Conservation (phyloP, 2,888 invertebrate genomes). For the Mesochorus sp. region DNA sequence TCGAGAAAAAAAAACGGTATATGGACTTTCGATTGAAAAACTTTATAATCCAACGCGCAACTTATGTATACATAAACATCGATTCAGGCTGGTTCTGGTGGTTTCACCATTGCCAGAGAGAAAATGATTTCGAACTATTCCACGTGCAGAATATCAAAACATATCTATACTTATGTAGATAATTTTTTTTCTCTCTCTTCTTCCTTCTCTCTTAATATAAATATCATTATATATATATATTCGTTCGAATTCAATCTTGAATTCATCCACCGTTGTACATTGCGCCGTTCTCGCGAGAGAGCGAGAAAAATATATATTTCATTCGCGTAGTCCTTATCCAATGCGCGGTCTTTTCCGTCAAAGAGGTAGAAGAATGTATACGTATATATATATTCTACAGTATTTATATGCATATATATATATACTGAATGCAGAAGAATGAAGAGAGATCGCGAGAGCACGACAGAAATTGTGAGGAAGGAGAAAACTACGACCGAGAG, state of each 20-base stretch:
- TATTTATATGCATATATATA: background rate
- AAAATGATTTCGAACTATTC: constrained; percentile 48
- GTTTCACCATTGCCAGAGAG: constrained; percentile 9
- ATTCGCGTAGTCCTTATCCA: constrained; percentile 52
- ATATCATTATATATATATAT: background rate
- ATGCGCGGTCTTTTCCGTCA: background rate
- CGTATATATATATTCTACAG: background rate
- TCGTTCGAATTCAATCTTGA: constrained; percentile 30
- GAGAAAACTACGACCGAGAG: constrained; percentile 14
- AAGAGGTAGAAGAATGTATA: background rate
- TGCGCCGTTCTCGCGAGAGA: background rate
- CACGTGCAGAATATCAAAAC: background rate
- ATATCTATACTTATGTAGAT: background rate
- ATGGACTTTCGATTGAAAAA: constrained; percentile 60
- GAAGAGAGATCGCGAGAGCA: constrained; percentile 2
- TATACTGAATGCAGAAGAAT: background rate
- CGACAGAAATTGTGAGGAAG: constrained; percentile 30
- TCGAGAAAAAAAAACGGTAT: constrained; percentile 18
- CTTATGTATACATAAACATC: constrained; percentile 50
- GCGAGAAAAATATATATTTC: constrained; percentile 51
- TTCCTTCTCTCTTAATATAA: background rate
- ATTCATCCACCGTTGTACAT: constrained; percentile 45
- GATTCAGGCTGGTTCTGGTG: constrained; percentile 25
- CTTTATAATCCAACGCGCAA: constrained; percentile 54
- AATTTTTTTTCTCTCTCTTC: too few species aligned